Base-by-base conservation (phyloP, 2,888 invertebrate genomes). In the Arge pagana region DNA sequence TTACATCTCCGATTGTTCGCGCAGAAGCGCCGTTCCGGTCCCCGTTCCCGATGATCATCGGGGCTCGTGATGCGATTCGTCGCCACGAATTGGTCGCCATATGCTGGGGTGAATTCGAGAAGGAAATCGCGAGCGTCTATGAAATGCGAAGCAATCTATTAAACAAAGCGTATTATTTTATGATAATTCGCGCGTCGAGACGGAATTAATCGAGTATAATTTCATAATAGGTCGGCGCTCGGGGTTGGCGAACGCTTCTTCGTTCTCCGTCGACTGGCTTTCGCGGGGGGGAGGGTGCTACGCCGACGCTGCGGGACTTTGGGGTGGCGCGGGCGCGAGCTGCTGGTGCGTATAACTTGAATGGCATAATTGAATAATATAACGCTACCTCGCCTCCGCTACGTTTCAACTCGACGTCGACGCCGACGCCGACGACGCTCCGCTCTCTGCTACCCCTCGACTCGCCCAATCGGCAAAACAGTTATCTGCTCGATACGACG, bases 341-440 rank as follows among this genome's bases (percentile, higher is more conserved):
- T n/a, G n/a, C n/a, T 62, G 65, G 62, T 59, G 67, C 70, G 70
- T 71, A 68, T 69, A 70, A 71, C 71, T 65, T 60, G 67, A 67
- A 73, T 72, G 72, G 71, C 72, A 72, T 74, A 73, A 74, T 75
- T 75, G 72, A 75, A 75, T 75, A 71, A 74, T 74, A 74, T 73
- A 74, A 72, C 69, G 67, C 50, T n/a, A n/a, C n/a, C n/a, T n/a
- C n/a, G n/a, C n/a, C n/a, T n/a, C n/a, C n/a, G 13, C 30, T 42
- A 30, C 42, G 42, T 31, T 42, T 42, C 28, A 13, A 33, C 3
- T 13, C 13, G n/a, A n/a, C n/a, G n/a, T n/a, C n/a, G n/a, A n/a
- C n/a, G n/a, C n/a, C n/a, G n/a, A n/a, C n/a, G n/a, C n/a, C n/a
- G n/a, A n/a, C n/a, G n/a, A n/a, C n/a, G n/a, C n/a, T n/a, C n/a